phyloP scores from a whole-genome alignment of 2,113 vertebrate genomes.

The Tapirus terrestris region DNA sequence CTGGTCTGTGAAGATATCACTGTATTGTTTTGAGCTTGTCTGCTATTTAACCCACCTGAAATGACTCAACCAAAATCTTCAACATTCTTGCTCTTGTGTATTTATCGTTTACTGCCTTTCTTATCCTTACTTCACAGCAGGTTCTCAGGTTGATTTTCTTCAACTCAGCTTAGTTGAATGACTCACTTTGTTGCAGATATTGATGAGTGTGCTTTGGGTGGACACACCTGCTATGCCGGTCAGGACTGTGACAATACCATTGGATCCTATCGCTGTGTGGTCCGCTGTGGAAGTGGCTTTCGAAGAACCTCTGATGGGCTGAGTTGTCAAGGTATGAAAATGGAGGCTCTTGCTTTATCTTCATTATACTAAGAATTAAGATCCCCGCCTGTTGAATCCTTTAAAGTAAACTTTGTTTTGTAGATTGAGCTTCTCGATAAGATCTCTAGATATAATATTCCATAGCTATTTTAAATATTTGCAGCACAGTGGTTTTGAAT shows the following conservation, averaged over 20 bases:
- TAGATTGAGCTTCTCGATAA: neutral
- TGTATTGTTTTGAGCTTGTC: neutral
- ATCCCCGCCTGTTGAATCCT: neutral
- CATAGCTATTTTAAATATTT: neutral
- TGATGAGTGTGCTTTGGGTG: conserved; percentile 92
- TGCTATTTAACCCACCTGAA: neutral
- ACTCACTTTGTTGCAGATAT: conserved; percentile 88
- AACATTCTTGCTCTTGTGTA: neutral
- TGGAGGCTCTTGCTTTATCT: neutral
- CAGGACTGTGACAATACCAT: conserved; percentile 95
- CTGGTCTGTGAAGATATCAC: neutral
- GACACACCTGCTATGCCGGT: conserved; percentile 88
- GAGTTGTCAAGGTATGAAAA: conserved; percentile 91
- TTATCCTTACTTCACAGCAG: neutral
- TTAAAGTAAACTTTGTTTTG: neutral
- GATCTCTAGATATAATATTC: neutral
- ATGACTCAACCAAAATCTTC: neutral
- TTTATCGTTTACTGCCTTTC: neutral
- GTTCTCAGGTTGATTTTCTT: neutral
- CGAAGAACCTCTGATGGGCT: conserved; percentile 91
- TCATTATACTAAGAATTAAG: neutral
- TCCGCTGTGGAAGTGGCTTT: conserved; percentile 92
- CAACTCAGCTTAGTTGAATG: neutral
- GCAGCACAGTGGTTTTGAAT: neutral
- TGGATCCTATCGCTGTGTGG: conserved; percentile 93